Evolutionary conservation across 2,797 vertebrate genomes (phyloP).

Genomic region (Sebastes vulpes): DNA sequence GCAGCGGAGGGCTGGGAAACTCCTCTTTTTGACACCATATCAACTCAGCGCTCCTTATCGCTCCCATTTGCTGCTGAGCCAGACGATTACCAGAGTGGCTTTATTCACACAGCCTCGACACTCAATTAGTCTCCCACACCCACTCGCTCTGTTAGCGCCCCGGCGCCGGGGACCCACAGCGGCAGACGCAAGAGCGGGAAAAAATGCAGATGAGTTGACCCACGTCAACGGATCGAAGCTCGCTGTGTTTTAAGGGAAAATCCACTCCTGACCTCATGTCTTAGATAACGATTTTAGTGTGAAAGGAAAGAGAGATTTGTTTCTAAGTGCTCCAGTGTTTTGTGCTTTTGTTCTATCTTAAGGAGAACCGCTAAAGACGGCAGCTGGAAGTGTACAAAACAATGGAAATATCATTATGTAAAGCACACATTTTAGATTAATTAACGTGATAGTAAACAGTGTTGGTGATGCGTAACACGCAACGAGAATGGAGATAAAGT

Average conservation of each 20-base stretch:
- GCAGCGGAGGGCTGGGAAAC: slow-evolving; percentile 44
- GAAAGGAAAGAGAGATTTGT: not conserved
- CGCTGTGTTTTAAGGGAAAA: slow-evolving; percentile 13
- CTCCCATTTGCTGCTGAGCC: slow-evolving; percentile 85
- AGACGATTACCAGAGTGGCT: slow-evolving; percentile 84
- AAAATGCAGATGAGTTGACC: slow-evolving; percentile 41
- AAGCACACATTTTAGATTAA: not conserved
- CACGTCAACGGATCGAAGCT: slow-evolving; percentile 35
- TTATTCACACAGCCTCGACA: slow-evolving; percentile 86
- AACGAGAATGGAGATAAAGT: not conserved
- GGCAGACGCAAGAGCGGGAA: slow-evolving; percentile 30
- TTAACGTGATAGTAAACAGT: not conserved
- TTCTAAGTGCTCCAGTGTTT: not conserved
- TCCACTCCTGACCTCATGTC: slow-evolving; percentile 21
- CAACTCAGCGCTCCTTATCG: slow-evolving; percentile 81
- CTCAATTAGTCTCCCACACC: slow-evolving; percentile 86
- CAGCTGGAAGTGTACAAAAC: not conserved
- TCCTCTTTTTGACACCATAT: slow-evolving; percentile 71
- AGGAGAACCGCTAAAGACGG: not conserved
- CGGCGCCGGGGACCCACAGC: slow-evolving; percentile 84
- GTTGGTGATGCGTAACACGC: not conserved
- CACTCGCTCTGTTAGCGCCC: slow-evolving; percentile 84
- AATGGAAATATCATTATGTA: not conserved
- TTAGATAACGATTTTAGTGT: not conserved
- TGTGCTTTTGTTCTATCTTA: not conserved